Base-by-base conservation (phyloP, 2,888 invertebrate species). In the Ecliptopera silaceata region DNA sequence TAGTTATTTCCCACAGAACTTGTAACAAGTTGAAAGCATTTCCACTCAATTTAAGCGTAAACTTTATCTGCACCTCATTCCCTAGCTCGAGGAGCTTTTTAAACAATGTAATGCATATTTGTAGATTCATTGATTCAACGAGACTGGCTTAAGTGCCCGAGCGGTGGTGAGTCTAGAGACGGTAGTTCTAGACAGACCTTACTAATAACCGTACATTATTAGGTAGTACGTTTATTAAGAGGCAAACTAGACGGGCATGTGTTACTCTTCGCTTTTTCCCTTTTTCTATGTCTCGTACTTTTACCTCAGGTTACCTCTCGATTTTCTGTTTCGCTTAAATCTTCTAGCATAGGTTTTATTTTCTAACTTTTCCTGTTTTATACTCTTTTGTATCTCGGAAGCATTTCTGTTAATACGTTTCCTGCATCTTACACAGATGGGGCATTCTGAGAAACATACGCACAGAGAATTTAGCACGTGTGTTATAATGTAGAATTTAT, bases 41-140 rank as follows among this genome's bases (percentile, higher is more conserved):
- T 31, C 17, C 18, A 61, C 54, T 61, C 44, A 56, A 43, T 57
- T 43, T 51, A 49, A 52, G 55, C 36, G 42, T 22, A 39, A 58
- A 66, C 64, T 66, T 61, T 66, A 70, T 70, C 68, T 73, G 72
- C 73, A 64, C 62, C 69, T 58, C 68, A 63, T 69, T 66, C 65
- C 52, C 50, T 4, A 12, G 10, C 13, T 13, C 22, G 66, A 57
- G 58, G 52, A 65, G 58, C 48, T 60, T 67, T 64, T 66, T 72
- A 26, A 71, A 70, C 68, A 66, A 68, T 71, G 58, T 63, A 74
- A 77, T 80, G 66, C 78, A 80, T 80, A 86, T 89, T 89, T 88
- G 66, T 89, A 91, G 91, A 91, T 91, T 88, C 89, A 87, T 89
- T 91, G 87, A 84, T 83, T 79, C 91, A 90, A 76, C 91, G 90